These are phyloP conservation scores for Propithecus perrieri DNA, from an alignment of 2,797 vertebrate species.

Conservation along the genomic window DNA sequence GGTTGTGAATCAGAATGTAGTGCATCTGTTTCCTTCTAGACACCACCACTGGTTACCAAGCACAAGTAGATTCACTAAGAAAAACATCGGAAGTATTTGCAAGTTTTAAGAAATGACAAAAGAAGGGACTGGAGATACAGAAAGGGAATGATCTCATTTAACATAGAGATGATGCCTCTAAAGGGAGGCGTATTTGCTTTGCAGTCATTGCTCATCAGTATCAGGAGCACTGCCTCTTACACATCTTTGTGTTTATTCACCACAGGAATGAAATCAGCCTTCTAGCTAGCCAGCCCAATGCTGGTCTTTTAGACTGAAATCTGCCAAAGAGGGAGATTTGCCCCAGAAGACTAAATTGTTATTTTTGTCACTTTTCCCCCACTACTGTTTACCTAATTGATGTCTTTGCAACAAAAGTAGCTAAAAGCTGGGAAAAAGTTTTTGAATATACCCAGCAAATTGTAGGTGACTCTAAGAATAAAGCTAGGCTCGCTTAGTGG, in stretches of 20 bases:
- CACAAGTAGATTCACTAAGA: neutral
- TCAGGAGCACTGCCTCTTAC: neutral
- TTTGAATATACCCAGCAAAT: neutral
- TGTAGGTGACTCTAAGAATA: neutral
- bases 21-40: neutral
- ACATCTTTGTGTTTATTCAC: neutral
- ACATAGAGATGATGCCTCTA: neutral
- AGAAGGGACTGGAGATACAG: neutral
- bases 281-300: neutral
- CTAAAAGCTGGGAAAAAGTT: neutral
- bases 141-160: neutral
- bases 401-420: neutral
- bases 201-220: neutral
- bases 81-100: neutral
- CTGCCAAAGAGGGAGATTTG: neutral
- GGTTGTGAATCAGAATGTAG: neutral
- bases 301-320: slow-evolving; percentile 14
- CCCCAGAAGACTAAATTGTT: neutral
- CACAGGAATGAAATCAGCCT: neutral
- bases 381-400: neutral
- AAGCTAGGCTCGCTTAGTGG: neutral
- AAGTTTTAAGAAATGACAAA: slow-evolving; percentile 28
- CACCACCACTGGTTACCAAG: neutral
- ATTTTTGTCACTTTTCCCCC: neutral
- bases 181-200: neutral